Base-by-base conservation (phyloP, 1,140 invertebrate genomes). In the Eriosoma lanigerum region DNA sequence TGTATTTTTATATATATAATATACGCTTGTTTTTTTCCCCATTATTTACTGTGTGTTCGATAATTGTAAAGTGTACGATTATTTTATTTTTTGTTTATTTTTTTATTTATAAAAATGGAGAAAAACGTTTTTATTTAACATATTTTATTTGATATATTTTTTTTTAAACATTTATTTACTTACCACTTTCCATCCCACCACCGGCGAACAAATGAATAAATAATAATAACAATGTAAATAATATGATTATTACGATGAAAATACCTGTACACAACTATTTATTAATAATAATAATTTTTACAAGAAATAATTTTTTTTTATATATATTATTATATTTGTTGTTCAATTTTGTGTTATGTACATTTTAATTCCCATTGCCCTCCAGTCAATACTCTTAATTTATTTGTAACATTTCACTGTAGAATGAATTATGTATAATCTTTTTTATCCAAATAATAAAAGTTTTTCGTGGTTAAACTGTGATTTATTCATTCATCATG, bases 61-160 rank as follows among this genome's bases (percentile, higher is more conserved):
- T 56, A 78, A 54, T 60, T 78, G 73, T 78, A 78, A 78, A 78
- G 73, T 78, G 73, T 78, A 78, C 56, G 73, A 60, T 78, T 78
- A 78, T 76, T 48, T 70, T 58, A 76, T 75, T 75, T 56, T 4
- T 56, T 73, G 70, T 73, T 44, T 58, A 76, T 46, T 76, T 76
- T 56, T 58, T 46, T 19, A 38, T 38, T 70, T 70, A 58, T 70
- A 70, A 24, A 24, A 48, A 70, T 19, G 46, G 46, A 70, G 21
- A 70, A 48, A 68, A 68, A 21, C n/a, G 66, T 68, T 68, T 68
- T 68, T 46, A 24, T 68, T 68, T 68, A 68, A 68, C 66, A 68
- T 70, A 50, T 50, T 29, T 70, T 26, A 48, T 70, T 70, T 50
- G 15, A 70, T 32, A 32, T 17, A 50, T 46, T n/a, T 54, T 50